phyloP scores from a whole-genome alignment of 2,888 invertebrate genomes.

The Aelia acuminata region DNA sequence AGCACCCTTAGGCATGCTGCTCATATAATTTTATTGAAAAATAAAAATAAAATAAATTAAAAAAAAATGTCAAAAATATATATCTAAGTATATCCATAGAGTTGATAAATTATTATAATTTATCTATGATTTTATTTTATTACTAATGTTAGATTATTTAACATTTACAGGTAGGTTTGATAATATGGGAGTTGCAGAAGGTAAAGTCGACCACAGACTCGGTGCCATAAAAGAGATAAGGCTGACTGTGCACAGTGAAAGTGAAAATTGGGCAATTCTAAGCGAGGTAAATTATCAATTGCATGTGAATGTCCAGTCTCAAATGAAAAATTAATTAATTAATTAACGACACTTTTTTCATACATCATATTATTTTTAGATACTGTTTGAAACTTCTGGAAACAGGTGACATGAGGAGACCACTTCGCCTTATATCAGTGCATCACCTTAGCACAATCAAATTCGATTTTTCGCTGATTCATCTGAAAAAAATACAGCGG shows the following conservation, averaged over 20 bases:
- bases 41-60: too few relatives aligned
- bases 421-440: neutral
- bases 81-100: too few relatives aligned
- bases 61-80: too few relatives aligned
- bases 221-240: slow-evolving; percentile 81
- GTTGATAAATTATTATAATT: too few relatives aligned
- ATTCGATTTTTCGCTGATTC: slow-evolving; percentile 12
- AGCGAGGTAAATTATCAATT: slow-evolving; percentile 79
- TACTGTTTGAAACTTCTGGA: slow-evolving; percentile 39
- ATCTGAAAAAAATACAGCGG: neutral
- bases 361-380: slow-evolving; percentile 36
- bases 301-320: neutral
- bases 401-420: slow-evolving; percentile 56
- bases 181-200: slow-evolving; percentile 85
- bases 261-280: slow-evolving; percentile 90
- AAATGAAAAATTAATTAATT: neutral
- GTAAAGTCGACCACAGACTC: slow-evolving; percentile 75
- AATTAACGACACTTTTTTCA: neutral
- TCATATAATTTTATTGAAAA: too few relatives aligned
- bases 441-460: slow-evolving; percentile 54
- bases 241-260: slow-evolving; percentile 83
- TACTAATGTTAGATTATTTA: neutral
- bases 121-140: neutral
- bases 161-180: slow-evolving; percentile 78
- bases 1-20: too few relatives aligned